Evolutionary conservation across 2,888 invertebrate genomes (phyloP).

Genomic region (Sepioteuthis lessoniana): DNA sequence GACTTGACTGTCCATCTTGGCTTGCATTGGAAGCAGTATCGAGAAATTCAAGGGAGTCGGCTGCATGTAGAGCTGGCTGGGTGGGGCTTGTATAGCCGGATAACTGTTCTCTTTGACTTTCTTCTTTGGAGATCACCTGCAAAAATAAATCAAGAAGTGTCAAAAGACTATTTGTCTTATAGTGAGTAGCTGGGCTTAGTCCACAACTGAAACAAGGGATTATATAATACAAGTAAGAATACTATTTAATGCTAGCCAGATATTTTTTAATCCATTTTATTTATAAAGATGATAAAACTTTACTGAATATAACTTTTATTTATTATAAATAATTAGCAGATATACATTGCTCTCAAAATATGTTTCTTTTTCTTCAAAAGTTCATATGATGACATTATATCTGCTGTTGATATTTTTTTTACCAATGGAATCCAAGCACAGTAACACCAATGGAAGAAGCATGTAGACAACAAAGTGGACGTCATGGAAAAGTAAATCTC

Average conservation of each 20-base stretch:
- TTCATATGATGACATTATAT: no score
- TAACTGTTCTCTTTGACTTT: neutral
- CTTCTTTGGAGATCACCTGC: neutral
- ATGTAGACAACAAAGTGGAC: no score
- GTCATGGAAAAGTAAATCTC: no score
- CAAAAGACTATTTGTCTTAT: neutral
- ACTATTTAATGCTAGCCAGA: neutral
- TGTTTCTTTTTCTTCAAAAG: no score
- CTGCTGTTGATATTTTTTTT: no score
- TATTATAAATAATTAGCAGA: no score
- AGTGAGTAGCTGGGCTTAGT: neutral
- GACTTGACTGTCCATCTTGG: neutral
- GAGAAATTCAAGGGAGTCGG: neutral
- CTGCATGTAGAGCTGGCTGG: neutral
- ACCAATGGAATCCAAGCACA: no score
- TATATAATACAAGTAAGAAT: neutral
- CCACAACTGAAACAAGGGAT: neutral
- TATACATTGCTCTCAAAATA: no score
- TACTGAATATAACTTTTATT: no score
- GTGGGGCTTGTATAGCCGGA: neutral
- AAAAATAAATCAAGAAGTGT: neutral
- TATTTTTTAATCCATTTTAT: no score
- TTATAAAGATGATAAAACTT: no score
- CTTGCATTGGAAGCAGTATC: neutral
- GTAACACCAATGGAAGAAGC: no score